These are phyloP conservation scores for Jaculus jaculus DNA, from an alignment of 2,113 vertebrate genomes.

Conservation along the genomic window DNA sequence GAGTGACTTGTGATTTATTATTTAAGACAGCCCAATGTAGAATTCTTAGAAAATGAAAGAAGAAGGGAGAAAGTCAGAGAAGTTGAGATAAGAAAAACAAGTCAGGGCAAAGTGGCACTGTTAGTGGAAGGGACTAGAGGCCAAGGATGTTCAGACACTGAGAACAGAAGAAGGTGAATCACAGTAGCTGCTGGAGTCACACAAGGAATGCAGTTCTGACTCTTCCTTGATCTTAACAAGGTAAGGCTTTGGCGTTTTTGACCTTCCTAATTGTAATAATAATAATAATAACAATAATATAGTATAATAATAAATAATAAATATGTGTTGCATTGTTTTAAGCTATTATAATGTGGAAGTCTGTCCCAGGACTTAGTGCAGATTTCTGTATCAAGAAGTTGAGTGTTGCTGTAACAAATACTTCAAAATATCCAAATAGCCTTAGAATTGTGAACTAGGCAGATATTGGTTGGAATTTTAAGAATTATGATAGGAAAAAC, in stretches of 20 bases:
- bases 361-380: background rate
- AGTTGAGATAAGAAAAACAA: background rate
- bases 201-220: background rate
- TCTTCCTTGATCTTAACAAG: background rate
- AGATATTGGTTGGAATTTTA: background rate
- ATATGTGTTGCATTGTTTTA: background rate
- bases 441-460: background rate
- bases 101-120: too few relatives aligned
- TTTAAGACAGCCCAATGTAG: background rate
- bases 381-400: background rate
- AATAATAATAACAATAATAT: too few relatives aligned
- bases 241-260: background rate
- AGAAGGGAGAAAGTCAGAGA: background rate
- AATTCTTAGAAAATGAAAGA: background rate
- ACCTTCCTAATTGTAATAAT: background rate
- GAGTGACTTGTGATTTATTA: background rate
- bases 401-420: background rate
- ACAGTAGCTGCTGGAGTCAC: background rate
- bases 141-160: background rate
- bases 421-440: background rate
- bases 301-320: too few relatives aligned
- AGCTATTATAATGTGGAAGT: background rate
- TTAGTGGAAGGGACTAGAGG: background rate
- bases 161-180: background rate
- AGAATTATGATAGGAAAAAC: background rate